Conservation (phyloP, 2,113 vertebrate genomes). For the Stercorarius parasiticus region DNA sequence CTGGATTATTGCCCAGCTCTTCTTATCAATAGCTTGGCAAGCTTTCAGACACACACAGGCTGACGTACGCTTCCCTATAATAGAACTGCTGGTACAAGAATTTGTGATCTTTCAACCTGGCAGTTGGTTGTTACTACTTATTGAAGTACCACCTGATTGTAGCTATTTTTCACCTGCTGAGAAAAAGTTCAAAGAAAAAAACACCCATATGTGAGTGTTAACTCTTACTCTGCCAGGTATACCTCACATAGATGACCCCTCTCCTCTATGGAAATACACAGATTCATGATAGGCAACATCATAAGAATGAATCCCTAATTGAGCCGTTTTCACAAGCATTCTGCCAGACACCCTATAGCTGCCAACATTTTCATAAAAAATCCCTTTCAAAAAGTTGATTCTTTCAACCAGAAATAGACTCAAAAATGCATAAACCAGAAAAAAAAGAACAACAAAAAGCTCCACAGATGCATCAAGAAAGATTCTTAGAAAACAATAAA, state of each 20-base stretch:
- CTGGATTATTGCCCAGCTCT: conserved; percentile 37
- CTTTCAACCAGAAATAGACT: background rate
- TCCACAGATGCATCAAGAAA: background rate
- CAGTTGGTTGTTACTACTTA: conserved; percentile 59
- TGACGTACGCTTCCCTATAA: background rate
- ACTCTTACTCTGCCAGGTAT: conserved; percentile 18
- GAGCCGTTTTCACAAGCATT: background rate
- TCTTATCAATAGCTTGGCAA: conserved; percentile 56
- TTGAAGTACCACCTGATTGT: conserved; percentile 63
- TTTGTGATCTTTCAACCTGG: conserved; percentile 66
- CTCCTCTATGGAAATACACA: background rate
- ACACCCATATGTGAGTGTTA: background rate
- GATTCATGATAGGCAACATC: background rate
- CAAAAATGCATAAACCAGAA: background rate
- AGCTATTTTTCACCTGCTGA: conserved; percentile 69
- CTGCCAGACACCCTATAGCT: background rate
- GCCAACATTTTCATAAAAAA: background rate
- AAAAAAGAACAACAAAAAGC: background rate
- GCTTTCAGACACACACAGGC: conserved; percentile 2
- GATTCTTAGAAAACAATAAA: background rate
- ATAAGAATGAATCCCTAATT: background rate
- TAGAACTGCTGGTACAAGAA: conserved; percentile 61
- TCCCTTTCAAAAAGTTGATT: background rate
- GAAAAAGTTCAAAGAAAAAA: conserved; percentile 49
- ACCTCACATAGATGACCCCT: background rate